phyloP scores from a whole-genome alignment of 2,888 invertebrate genomes.

The Melangyna quadrimaculata region DNA sequence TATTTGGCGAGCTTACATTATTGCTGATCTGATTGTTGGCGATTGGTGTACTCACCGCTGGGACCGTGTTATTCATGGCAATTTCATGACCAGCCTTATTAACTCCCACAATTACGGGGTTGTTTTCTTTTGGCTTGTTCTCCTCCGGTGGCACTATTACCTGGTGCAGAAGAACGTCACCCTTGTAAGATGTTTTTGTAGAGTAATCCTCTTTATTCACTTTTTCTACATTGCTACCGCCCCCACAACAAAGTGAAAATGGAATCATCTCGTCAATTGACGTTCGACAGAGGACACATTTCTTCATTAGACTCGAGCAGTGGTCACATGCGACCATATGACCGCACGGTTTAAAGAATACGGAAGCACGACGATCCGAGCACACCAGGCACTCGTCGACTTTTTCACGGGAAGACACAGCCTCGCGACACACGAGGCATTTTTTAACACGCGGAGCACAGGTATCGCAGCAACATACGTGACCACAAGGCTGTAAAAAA shows the following conservation, averaged over 20 bases:
- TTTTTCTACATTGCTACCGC: constrained; percentile 79
- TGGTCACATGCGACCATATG: constrained; percentile 89
- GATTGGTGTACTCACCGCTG: constrained; percentile 76
- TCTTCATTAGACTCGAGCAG: constrained; percentile 97
- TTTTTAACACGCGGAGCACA: constrained; percentile 96
- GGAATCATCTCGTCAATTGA: constrained; percentile 88
- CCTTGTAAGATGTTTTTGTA: constrained; percentile 47
- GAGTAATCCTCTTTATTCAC: constrained; percentile 72
- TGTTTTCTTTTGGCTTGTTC: constrained; percentile 60
- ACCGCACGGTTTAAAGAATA: constrained; percentile 96
- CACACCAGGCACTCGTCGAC: constrained; percentile 98
- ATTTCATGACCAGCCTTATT: constrained; percentile 79
- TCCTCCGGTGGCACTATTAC: constrained; percentile 58
- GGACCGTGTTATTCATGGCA: constrained; percentile 80
- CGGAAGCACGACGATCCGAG: constrained; percentile 94
- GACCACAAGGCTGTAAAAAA: constrained; percentile 89
- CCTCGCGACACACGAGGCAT: constrained; percentile 95
- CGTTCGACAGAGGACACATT: constrained; percentile 96
- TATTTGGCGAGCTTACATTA: constrained; percentile 62
- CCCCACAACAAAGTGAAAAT: constrained; percentile 84
- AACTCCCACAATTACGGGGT: constrained; percentile 74
- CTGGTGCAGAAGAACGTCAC: constrained; percentile 65
- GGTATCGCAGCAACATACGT: constrained; percentile 95
- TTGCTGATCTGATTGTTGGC: constrained; percentile 76
- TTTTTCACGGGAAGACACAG: constrained; percentile 89